phyloP scores from a whole-genome alignment of 2,113 vertebrate genomes.

The Turnix velox region DNA sequence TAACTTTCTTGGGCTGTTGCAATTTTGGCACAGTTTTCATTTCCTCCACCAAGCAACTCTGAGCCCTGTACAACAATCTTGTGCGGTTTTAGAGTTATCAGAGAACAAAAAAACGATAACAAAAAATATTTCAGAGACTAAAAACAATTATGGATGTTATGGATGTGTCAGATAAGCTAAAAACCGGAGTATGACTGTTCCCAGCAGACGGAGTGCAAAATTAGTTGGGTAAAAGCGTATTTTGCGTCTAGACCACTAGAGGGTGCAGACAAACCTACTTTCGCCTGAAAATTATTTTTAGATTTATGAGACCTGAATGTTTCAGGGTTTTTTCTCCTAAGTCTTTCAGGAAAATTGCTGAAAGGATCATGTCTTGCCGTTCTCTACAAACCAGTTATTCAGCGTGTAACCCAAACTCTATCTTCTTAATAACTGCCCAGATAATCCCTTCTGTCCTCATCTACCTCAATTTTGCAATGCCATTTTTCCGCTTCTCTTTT shows the following conservation, averaged over 20 bases:
- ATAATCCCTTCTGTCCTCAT: background rate
- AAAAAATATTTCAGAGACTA: background rate
- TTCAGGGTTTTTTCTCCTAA: background rate
- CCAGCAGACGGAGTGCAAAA: background rate
- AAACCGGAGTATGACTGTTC: background rate
- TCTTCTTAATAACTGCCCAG: background rate
- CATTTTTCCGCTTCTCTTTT: background rate
- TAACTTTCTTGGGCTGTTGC: background rate
- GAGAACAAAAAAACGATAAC: background rate
- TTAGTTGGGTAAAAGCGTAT: background rate
- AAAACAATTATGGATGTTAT: background rate
- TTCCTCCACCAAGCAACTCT: background rate
- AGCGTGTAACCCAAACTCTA: background rate
- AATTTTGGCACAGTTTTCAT: background rate
- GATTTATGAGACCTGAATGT: background rate
- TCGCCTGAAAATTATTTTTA: background rate
- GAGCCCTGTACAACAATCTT: background rate
- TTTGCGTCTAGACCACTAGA: constrained; percentile 5
- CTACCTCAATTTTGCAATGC: rapidly evolving
- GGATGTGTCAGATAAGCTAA: background rate
- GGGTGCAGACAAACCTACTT: background rate
- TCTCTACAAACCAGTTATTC: background rate
- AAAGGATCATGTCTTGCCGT: background rate
- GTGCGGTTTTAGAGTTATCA: background rate
- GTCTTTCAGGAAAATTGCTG: background rate